A percentile compares a stretch with the other conserved stretches of the same genome.
Evolutionary conservation across 2,113 vertebrate species (phyloP).

Genomic region (pig (Sus scrofa)): DNA sequence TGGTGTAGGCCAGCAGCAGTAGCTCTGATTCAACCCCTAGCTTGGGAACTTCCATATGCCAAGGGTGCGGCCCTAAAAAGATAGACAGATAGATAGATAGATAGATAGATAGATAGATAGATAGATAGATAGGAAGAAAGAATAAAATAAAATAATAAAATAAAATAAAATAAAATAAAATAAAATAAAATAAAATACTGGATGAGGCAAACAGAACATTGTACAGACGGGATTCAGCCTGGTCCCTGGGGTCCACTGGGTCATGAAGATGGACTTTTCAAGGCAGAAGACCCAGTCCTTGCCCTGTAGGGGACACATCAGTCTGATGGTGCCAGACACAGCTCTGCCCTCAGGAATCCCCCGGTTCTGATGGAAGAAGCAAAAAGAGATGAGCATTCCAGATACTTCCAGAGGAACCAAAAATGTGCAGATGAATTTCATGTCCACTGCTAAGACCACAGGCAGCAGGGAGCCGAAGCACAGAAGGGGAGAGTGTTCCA

Average conservation of each 20-base stretch:
- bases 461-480: neutral
- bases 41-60: too few species aligned
- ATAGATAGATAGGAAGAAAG: too few species aligned
- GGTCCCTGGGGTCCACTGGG: neutral
- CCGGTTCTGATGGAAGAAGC: neutral
- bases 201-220: neutral
- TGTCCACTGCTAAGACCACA: accelerated
- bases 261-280: accelerated
- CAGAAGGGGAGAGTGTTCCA: accelerated
- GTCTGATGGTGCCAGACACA: neutral
- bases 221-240: neutral
- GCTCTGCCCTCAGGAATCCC: neutral
- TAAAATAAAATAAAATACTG: too few species aligned
- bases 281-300: neutral
- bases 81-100: too few species aligned
- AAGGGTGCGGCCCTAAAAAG: neutral
- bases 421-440: accelerated
- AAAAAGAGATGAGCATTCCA: neutral
- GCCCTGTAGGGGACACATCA: accelerated
- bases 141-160: too few species aligned
- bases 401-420: neutral
- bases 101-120: too few species aligned
- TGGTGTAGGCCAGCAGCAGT: too few species aligned
- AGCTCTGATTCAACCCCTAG: too few species aligned
- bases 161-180: too few species aligned